Base-by-base conservation (phyloP, 2,888 invertebrate genomes). In the Eledone cirrhosa region DNA sequence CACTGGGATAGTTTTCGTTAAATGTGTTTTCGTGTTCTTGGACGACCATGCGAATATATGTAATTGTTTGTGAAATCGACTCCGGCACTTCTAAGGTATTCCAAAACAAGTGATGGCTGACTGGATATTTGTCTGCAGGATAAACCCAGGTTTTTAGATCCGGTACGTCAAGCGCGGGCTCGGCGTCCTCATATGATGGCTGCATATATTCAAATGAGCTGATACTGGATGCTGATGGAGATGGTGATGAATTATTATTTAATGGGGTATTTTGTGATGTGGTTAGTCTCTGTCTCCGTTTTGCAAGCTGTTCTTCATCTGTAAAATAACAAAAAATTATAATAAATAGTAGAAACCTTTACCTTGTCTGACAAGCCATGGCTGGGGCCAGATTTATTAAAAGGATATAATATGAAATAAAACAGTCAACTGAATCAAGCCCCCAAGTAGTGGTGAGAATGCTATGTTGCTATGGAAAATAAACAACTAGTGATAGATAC, bases 251-350 rank as follows among this genome's bases (percentile, higher is more conserved):
- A 8, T 72, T 33, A 72, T 31, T 31, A 33, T 72, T 72, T 72
- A n/a, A n/a, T 13, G 72, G 31, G 33, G 41, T 72, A 31, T 33
- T 22, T 41, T 41, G 41, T 41, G 41, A 41, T 41, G 41, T 8
- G 11, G 2, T 41, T 13, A 47, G 76, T 48, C 48, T 76, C 72
- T 85, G 83, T 41, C 87, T 83, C 27, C 88, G 82, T 47, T 88
- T 88, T 14, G 86, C 85, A 72, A 88, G 82, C 80, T 88, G 87
- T n/a, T 87, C 87, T 76, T 87, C 87, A 83, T 82, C 88, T 88
- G 78, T 29, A 65, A 77, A 29, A 31, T 14, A 63, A 65, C 24
- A 77, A n/a, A 47, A 48, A 24, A 76, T 27, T 27, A 41, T n/a
- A 22, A 29, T 22, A 76, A 41, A 41, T 41, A 41, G 11, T 41